Evolutionary conservation across 2,113 vertebrate species (phyloP).

Genomic region (Corythoichthys intestinalis): DNA sequence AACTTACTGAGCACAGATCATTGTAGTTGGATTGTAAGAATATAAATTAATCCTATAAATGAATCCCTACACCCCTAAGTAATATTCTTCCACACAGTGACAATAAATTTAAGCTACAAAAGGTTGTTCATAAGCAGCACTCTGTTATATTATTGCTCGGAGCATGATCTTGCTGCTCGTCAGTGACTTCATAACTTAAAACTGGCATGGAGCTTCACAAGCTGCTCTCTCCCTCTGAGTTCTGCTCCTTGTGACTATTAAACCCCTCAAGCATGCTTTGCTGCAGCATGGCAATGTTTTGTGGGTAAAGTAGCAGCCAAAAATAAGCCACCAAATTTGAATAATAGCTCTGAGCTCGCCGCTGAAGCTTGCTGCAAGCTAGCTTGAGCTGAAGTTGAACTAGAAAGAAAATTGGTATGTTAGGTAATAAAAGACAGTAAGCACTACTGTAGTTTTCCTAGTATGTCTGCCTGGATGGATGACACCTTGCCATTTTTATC

Average conservation of each 20-base stretch:
- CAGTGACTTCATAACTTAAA: neutral
- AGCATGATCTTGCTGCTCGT: neutral
- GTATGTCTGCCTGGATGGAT: too few relatives aligned
- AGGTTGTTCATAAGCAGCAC: neutral
- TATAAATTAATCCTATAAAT: too few relatives aligned
- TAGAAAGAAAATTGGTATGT: too few relatives aligned
- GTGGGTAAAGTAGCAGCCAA: neutral
- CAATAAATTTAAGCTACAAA: neutral
- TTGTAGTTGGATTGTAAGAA: too few relatives aligned
- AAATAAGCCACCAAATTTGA: conserved; percentile 18
- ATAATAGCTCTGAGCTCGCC: conserved; percentile 15
- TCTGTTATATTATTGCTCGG: neutral
- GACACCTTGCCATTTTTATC: neutral
- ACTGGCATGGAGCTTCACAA: conserved; percentile 1
- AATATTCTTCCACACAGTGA: too few relatives aligned
- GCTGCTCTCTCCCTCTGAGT: conserved; percentile 6
- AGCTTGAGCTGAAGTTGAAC: too few relatives aligned
- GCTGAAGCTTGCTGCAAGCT: neutral
- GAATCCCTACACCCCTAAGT: too few relatives aligned
- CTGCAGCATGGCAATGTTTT: conserved; percentile 12
- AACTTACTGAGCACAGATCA: too few relatives aligned
- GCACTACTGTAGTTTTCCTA: too few relatives aligned
- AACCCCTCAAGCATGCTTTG: conserved; percentile 12
- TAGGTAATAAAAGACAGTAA: too few relatives aligned
- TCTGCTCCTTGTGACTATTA: conserved; percentile 21